phyloP scores from a whole-genome alignment of 2,888 invertebrate species.

The Cecidostiba fungosa region DNA sequence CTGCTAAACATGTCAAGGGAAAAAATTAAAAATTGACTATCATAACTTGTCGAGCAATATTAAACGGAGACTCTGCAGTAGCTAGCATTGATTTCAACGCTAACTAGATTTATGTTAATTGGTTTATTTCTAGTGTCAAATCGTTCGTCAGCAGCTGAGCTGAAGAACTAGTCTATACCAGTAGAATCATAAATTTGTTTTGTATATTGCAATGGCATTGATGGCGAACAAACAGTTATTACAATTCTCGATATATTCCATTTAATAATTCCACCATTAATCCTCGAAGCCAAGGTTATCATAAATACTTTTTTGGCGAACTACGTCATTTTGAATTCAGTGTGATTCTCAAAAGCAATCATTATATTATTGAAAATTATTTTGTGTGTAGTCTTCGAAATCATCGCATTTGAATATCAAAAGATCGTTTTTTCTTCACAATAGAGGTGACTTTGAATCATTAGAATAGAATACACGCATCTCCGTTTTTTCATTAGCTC shows the following conservation, averaged over 20 bases:
- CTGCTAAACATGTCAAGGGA: background rate
- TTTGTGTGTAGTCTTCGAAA: too few relatives aligned
- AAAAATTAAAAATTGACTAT: background rate
- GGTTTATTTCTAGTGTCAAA: slow-evolving; percentile 10
- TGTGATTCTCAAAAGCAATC: background rate
- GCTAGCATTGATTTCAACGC: background rate
- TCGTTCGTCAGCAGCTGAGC: slow-evolving; percentile 9
- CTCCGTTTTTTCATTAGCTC: background rate
- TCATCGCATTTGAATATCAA: background rate
- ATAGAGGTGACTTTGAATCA: background rate
- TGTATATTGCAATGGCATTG: background rate
- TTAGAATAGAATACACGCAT: background rate
- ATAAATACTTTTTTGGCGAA: background rate
- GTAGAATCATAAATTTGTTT: background rate
- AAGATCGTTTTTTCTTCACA: background rate
- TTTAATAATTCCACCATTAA: background rate
- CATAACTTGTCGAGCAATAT: background rate
- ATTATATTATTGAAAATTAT: too few relatives aligned
- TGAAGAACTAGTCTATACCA: background rate
- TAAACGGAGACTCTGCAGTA: background rate
- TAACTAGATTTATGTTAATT: slow-evolving; percentile 2
- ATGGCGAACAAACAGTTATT: background rate
- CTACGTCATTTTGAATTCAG: background rate
- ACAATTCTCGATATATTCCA: background rate
- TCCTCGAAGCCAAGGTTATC: background rate